These are phyloP conservation scores for Gymnoscelis rufifasciata DNA, from an alignment of 2,888 invertebrate genomes.

Conservation along the genomic window DNA sequence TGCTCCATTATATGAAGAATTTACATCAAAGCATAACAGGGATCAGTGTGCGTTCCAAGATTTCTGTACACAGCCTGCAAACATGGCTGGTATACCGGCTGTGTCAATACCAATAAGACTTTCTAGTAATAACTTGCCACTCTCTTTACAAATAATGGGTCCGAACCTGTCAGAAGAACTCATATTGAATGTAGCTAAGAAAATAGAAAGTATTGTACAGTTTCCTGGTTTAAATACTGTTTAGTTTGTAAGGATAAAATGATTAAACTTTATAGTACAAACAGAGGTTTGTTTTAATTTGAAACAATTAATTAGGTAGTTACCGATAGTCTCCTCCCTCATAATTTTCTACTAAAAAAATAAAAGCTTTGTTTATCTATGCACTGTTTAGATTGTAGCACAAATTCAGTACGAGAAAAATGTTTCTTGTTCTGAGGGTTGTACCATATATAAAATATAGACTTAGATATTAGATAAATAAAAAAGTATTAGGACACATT, in stretches of 20 bases:
- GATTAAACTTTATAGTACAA: constrained; percentile 7
- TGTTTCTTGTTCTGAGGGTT: too few species aligned
- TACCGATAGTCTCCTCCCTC: too few species aligned
- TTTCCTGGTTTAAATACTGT: constrained; percentile 71
- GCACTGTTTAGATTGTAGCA: too few species aligned
- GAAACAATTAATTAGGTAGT: too few species aligned
- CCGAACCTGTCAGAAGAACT: constrained; percentile 86
- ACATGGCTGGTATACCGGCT: constrained; percentile 98
- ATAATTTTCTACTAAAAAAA: too few species aligned
- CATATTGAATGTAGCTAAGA: constrained; percentile 87
- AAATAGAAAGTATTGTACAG: constrained; percentile 85
- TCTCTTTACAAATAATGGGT: constrained; percentile 94
- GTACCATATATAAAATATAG: too few species aligned
- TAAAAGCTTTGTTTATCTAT: too few species aligned
- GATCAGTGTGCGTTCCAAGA: constrained; percentile 94
- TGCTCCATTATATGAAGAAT: constrained; percentile 90
- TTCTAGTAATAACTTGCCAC: constrained; percentile 86
- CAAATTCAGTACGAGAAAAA: too few species aligned
- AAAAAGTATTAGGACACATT: too few species aligned
- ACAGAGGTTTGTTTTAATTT: background rate
- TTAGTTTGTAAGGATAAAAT: background rate
- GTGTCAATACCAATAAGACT: constrained; percentile 89
- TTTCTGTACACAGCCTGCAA: constrained; percentile 96
- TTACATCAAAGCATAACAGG: constrained; percentile 86
- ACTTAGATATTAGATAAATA: too few species aligned